These are phyloP conservation scores for Thereva nobilitata DNA, from an alignment of 2,888 invertebrate species.

Conservation along the genomic window DNA sequence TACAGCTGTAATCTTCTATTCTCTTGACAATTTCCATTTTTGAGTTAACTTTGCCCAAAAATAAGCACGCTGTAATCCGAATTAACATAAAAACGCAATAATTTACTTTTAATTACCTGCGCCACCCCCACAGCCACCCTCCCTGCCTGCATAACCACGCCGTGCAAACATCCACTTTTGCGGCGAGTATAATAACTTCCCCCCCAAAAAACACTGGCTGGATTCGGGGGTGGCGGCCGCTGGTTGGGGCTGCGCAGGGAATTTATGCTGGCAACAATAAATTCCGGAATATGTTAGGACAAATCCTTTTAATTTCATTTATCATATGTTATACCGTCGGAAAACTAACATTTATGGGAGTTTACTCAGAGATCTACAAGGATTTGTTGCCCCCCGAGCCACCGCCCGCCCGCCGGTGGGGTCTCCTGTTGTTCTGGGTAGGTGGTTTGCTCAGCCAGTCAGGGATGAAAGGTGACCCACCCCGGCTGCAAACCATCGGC, in stretches of 20 bases:
- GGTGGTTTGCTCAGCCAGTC: no score
- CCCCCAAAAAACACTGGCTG: background rate
- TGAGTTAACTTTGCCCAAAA: constrained; percentile 25
- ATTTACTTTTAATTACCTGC: constrained; percentile 36
- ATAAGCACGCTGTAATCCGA: constrained; percentile 25
- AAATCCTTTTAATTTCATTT: constrained; percentile 39
- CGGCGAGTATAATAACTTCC: constrained; percentile 24
- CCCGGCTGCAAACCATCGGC: background rate
- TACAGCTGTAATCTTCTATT: constrained; percentile 28
- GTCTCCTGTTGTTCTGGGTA: no score
- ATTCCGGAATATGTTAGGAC: constrained; percentile 36
- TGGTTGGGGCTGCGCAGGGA: constrained; percentile 24
- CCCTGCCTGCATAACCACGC: background rate
- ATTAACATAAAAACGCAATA: constrained; percentile 38
- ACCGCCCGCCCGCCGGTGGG: background rate
- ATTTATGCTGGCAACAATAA: constrained; percentile 36
- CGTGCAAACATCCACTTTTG: constrained; percentile 20
- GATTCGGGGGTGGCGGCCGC: background rate
- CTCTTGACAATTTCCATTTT: constrained; percentile 31
- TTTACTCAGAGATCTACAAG: constrained; percentile 34
- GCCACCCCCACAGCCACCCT: constrained; percentile 7
- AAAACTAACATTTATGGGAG: constrained; percentile 35
- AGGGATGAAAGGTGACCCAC: no score
- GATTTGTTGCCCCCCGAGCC: constrained; percentile 17
- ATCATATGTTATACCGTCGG: constrained; percentile 35